Evolutionary conservation across 2,888 invertebrate genomes (phyloP), one percentile per base, ranked within the genome.

Genomic region (Drosophila affinis): DNA sequence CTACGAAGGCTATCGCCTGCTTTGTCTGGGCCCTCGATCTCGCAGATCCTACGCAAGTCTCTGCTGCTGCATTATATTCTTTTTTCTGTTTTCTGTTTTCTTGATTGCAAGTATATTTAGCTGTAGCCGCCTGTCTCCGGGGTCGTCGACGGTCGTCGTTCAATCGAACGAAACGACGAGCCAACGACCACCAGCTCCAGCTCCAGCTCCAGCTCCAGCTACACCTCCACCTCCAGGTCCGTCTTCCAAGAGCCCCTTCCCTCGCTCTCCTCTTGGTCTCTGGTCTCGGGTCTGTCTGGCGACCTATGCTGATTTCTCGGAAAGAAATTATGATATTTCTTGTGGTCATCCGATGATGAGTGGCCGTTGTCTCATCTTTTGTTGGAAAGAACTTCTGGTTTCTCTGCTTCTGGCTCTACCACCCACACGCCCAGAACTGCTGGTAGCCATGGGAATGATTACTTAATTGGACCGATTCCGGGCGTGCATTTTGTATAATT

Each of bases 231-330:
- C 21, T 1, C 47, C 10, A 12, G 21, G n/a, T n/a, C 12, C 54
- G 71, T 45, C 34, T 17, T 27, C 34, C 27, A 47, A 49, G 46
- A 46, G 49, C 62, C 24, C 45, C 46, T 21, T 21, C 21, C 21
- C 21, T 21, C 18, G 18, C 72, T 62, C 39, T 48, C 48, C 58
- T 34, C 58, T 24, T 34, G 47, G 34, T 29, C 32, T 49, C 64
- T 65, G 76, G 58, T 62, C 60, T 49, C 21, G 21, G 49, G 52
- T 27, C 27, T 27, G 51, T 49, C 72, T 61, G 70, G 69, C 87
- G 87, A 83, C 83, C 83, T 87, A 85, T 78, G 85, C 72, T 79
- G 86, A 78, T 87, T 83, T 83, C 83, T 85, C 58, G 82, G 87
- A 83, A 83, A 75, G 55, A 68, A 79, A 79, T 85, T 79, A 77